Percentiles rank a stretch among this genome's conserved stretches.
Conservation (phyloP, 1,140 invertebrate species). For the Battus philenor region DNA sequence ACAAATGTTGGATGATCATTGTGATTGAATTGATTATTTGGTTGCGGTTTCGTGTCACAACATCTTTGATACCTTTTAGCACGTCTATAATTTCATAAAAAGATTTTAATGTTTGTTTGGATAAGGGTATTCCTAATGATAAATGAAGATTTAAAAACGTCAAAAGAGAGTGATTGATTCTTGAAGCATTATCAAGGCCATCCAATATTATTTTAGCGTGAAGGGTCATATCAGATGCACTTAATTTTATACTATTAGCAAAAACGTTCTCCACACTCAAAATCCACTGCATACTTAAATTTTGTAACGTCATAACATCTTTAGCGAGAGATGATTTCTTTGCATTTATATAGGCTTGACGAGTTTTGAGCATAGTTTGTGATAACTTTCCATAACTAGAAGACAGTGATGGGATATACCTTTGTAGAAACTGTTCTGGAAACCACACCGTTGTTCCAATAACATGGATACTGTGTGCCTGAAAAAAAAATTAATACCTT, state of each 20-base stretch:
- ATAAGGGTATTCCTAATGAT: constrained; percentile 84
- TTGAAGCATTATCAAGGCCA: constrained; percentile 79
- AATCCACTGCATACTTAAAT: constrained; percentile 75
- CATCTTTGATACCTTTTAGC: constrained; percentile 85
- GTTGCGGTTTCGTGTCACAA: constrained; percentile 79
- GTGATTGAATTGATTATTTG: constrained; percentile 77
- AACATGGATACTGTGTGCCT: constrained; percentile 84
- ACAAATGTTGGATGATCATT: constrained; percentile 83
- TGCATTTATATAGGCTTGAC: constrained; percentile 77
- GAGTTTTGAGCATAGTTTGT: constrained; percentile 71
- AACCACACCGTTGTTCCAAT: constrained; percentile 88
- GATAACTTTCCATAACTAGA: constrained; percentile 79
- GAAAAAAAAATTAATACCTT: constrained; percentile 32
- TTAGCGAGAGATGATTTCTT: constrained; percentile 78
- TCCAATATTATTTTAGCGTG: constrained; percentile 79
- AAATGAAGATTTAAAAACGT: constrained; percentile 90
- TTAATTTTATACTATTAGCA: constrained; percentile 75
- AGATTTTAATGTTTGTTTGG: constrained; percentile 83
- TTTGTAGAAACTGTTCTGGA: constrained; percentile 85
- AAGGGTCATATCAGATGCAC: constrained; percentile 78
- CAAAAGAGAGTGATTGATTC: constrained; percentile 79
- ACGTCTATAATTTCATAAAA: constrained; percentile 90
- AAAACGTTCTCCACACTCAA: constrained; percentile 78
- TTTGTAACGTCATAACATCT: constrained; percentile 70
- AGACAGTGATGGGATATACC: constrained; percentile 77